Conservation (phyloP, 2,888 invertebrate genomes). For the Xylota sylvarum region DNA sequence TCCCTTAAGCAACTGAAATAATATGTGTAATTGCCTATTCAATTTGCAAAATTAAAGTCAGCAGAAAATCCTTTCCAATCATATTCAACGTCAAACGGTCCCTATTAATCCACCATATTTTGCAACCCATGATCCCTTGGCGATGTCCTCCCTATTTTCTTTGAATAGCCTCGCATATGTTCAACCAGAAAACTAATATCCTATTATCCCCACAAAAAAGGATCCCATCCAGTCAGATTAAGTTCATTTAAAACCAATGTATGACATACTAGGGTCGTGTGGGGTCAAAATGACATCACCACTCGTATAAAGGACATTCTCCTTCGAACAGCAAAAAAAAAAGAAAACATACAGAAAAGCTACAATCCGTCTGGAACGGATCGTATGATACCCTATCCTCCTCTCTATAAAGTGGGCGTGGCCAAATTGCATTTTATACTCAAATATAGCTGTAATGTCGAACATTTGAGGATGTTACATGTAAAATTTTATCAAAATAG, state of each 20-base stretch:
- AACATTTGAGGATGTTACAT: too few species aligned
- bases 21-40: slow-evolving; percentile 36
- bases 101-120: slow-evolving; percentile 51
- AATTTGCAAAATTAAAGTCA: slow-evolving; percentile 29
- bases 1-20: neutral
- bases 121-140: slow-evolving; percentile 32
- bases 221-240: slow-evolving; percentile 48
- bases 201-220: slow-evolving; percentile 59
- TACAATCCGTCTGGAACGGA: too few species aligned
- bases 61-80: slow-evolving; percentile 40
- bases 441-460: too few species aligned
- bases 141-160: slow-evolving; percentile 9
- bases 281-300: slow-evolving; percentile 51
- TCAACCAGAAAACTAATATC: slow-evolving; percentile 51
- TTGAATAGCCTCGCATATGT: slow-evolving; percentile 41
- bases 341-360: neutral
- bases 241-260: slow-evolving; percentile 58
- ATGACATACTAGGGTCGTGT: slow-evolving; percentile 35
- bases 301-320: neutral
- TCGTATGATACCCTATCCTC: too few species aligned
- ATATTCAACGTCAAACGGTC: slow-evolving; percentile 42
- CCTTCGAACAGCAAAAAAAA: neutral
- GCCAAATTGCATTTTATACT: too few species aligned
- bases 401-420: too few species aligned
- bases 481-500: too few species aligned